Conservation (phyloP, 2,113 vertebrate species). For the Micronisus gabar region DNA sequence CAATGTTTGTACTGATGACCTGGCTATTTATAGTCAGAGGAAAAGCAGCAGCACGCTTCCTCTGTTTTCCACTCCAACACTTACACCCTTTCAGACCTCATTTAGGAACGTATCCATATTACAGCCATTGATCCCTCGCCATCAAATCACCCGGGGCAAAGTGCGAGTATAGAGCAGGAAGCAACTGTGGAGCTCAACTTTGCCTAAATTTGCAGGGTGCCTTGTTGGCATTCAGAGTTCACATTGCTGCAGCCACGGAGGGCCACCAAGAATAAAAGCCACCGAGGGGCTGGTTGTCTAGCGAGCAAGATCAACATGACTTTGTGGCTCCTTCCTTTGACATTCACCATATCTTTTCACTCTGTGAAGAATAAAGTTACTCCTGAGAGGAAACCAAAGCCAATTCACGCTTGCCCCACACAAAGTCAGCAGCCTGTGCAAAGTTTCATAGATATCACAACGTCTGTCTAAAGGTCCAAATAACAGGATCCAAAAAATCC, state of each 20-base stretch:
- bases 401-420: background rate
- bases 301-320: background rate
- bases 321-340: constrained; percentile 3
- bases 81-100: background rate
- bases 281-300: background rate
- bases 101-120: background rate
- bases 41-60: background rate
- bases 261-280: constrained; percentile 1
- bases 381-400: constrained; percentile 17
- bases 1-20: background rate
- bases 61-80: background rate
- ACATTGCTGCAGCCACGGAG: background rate
- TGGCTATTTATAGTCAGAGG: background rate
- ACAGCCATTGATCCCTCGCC: background rate
- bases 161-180: background rate
- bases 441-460: constrained; percentile 34
- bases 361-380: background rate
- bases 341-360: background rate
- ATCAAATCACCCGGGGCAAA: background rate
- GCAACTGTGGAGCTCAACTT: background rate
- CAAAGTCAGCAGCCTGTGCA: constrained; percentile 27
- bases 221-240: background rate
- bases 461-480: constrained; percentile 36
- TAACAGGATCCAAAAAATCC: constrained; percentile 22
- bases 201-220: background rate